A percentile compares a stretch with the other conserved stretches of the same genome.
Conservation (phyloP, 2,888 invertebrate species). For the Agrochola circellaris region DNA sequence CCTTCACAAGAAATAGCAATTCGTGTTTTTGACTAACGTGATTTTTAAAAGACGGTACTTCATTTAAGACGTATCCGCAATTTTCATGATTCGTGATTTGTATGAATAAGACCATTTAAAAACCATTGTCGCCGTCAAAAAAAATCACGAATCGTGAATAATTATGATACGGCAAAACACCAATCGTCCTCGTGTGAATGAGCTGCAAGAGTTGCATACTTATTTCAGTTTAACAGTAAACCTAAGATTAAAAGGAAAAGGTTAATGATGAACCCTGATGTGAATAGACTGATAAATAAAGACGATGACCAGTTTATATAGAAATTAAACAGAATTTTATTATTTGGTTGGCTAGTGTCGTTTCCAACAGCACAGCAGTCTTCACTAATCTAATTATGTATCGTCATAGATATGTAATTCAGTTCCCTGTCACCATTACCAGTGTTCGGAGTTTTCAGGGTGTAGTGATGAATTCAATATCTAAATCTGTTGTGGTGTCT, state of each 20-base stretch:
- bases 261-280: too few species aligned
- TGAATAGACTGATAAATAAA: neutral
- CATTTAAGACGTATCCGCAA: too few species aligned
- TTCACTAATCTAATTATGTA: conserved; percentile 60
- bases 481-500: conserved; percentile 20
- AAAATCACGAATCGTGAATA: too few species aligned
- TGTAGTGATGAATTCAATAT: conserved; percentile 48
- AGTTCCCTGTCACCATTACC: conserved; percentile 39
- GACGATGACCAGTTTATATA: neutral
- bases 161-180: too few species aligned
- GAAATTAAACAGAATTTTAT: neutral
- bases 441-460: conserved; percentile 37
- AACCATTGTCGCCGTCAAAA: too few species aligned
- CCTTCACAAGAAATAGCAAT: too few species aligned
- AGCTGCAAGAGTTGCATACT: neutral
- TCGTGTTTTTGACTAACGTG: too few species aligned
- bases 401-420: conserved; percentile 55
- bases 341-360: neutral
- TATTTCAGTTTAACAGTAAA: neutral
- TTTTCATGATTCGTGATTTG: too few species aligned
- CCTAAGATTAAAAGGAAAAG: neutral
- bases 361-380: conserved; percentile 29
- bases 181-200: too few species aligned
- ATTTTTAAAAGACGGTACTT: too few species aligned
- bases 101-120: too few species aligned